Evolutionary conservation across 2,113 vertebrate genomes (phyloP).

Genomic region (Phainopepla nitens): DNA sequence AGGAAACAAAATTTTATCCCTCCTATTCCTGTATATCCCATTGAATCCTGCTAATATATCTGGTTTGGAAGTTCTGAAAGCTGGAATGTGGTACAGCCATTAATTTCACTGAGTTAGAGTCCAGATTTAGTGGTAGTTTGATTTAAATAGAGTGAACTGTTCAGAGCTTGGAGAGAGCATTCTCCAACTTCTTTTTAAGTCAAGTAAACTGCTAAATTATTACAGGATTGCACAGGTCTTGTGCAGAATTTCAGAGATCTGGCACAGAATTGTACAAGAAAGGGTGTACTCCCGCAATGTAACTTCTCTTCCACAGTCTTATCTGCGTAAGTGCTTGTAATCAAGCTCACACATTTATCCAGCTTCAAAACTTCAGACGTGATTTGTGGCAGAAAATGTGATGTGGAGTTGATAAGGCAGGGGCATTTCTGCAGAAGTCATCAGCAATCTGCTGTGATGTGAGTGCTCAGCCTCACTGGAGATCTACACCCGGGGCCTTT

Average conservation of each 20-base stretch:
- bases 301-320: not conserved
- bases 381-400: not conserved
- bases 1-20: not conserved
- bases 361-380: not conserved
- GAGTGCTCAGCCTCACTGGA: not conserved
- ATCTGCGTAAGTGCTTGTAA: not conserved
- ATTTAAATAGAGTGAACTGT: not conserved
- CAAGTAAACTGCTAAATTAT: not conserved
- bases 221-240: not conserved
- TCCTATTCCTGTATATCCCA: not conserved
- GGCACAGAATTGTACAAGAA: not conserved
- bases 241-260: not conserved
- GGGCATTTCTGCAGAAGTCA: not conserved
- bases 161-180: not conserved
- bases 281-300: not conserved
- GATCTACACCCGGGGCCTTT: not conserved
- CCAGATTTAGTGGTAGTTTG: not conserved
- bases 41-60: not conserved
- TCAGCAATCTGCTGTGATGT: not conserved
- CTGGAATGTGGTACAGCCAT: not conserved
- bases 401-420: not conserved
- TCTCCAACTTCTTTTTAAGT: not conserved
- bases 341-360: not conserved
- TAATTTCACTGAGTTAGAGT: not conserved
- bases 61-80: not conserved